Conservation (phyloP, 2,113 vertebrate species). For the Percina caprodes region DNA sequence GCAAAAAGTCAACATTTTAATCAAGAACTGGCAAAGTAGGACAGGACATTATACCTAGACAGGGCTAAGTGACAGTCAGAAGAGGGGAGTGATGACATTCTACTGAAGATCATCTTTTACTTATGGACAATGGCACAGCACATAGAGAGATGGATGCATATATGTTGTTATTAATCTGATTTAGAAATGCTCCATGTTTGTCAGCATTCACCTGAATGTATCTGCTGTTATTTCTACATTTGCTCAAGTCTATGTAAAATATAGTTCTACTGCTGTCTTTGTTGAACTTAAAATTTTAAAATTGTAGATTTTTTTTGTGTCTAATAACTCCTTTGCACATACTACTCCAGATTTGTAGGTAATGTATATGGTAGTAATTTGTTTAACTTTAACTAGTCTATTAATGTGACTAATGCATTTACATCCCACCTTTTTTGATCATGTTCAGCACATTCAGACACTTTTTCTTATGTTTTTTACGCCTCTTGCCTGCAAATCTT, state of each 20-base stretch:
- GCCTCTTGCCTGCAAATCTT: slow-evolving; percentile 50
- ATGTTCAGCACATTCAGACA: slow-evolving; percentile 18
- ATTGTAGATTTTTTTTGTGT: slow-evolving; percentile 81
- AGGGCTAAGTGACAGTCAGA: slow-evolving; percentile 72
- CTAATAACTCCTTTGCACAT: slow-evolving; percentile 86
- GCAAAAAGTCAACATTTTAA: slow-evolving; percentile 99
- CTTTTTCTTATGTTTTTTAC: slow-evolving; percentile 6
- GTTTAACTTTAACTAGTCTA: no score
- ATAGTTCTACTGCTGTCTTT: slow-evolving; percentile 78
- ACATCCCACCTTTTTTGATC: slow-evolving; percentile 42
- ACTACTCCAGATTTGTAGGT: slow-evolving; percentile 87
- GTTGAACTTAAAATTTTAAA: slow-evolving; percentile 75
- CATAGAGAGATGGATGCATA: neutral
- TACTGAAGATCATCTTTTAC: slow-evolving; percentile 42
- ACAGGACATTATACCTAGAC: slow-evolving; percentile 73
- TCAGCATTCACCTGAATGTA: neutral
- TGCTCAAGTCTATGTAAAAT: slow-evolving; percentile 70
- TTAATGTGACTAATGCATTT: neutral
- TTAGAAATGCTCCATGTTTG: slow-evolving; percentile 4
- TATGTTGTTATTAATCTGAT: slow-evolving; percentile 28
- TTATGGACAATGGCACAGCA: slow-evolving; percentile 27
- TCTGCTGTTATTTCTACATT: slow-evolving; percentile 23
- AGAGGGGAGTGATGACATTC: slow-evolving; percentile 54
- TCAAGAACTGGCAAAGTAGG: slow-evolving; percentile 92
- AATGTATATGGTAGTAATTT: slow-evolving; percentile 88